These are phyloP conservation scores for Rhodeus uyekii DNA, from an alignment of 2,797 vertebrate genomes.

Conservation along the genomic window DNA sequence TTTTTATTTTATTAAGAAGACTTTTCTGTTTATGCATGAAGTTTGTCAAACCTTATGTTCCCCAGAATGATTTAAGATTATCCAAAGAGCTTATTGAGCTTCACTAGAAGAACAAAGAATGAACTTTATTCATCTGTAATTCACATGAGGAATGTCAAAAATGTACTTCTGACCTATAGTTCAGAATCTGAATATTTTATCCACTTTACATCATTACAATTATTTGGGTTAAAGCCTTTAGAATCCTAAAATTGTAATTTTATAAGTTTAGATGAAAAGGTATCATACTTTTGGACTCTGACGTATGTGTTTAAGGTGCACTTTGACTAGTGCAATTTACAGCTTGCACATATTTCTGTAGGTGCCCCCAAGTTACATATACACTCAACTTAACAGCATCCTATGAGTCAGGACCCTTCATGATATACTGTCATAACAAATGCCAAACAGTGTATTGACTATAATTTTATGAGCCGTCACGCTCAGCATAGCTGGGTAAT, in stretches of 20 bases:
- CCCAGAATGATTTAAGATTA: not conserved
- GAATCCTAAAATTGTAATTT: not conserved
- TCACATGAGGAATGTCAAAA: not conserved
- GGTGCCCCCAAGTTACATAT: not conserved
- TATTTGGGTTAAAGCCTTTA: not conserved
- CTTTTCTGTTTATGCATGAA: not conserved
- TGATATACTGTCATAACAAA: conserved; percentile 39
- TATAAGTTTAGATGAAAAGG: not conserved
- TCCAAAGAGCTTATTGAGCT: not conserved
- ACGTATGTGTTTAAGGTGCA: not conserved
- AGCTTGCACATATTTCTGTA: not conserved
- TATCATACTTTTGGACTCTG: not conserved
- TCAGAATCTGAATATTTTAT: not conserved
- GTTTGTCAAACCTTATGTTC: not conserved
- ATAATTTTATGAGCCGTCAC: conserved; percentile 18
- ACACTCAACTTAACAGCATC: conserved; percentile 16
- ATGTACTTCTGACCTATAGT: not conserved
- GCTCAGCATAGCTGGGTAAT: conserved; percentile 22
- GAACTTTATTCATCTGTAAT: not conserved
- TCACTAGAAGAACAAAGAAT: not conserved
- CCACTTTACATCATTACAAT: not conserved
- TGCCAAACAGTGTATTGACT: conserved; percentile 11
- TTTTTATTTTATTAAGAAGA: not conserved
- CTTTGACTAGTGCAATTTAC: conserved; percentile 1
- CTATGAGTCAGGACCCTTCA: not conserved